Evolutionary conservation across 2,113 vertebrate genomes (phyloP).

Genomic region (Oncorhynchus kisutch): DNA sequence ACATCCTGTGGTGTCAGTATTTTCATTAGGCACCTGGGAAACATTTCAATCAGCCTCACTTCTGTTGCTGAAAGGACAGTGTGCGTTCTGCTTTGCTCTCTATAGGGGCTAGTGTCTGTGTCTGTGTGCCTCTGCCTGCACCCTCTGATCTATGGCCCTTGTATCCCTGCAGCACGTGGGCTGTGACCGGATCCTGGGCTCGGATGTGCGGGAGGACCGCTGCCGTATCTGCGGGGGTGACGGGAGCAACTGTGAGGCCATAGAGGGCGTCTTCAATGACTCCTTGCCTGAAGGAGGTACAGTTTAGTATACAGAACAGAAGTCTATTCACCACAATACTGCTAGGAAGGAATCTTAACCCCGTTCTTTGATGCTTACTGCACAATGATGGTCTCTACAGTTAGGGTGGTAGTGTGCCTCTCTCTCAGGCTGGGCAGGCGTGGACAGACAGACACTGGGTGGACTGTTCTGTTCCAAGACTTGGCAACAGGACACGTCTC

Average conservation of each 20-base stretch:
- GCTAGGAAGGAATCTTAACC: too few relatives aligned
- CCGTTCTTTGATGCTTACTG: too few relatives aligned
- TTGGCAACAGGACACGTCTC: too few relatives aligned
- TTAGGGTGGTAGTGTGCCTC: background rate
- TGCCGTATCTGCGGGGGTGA: constrained; percentile 92
- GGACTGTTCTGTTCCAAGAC: too few relatives aligned
- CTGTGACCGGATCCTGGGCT: constrained; percentile 92
- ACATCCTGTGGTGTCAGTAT: background rate
- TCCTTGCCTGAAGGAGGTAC: constrained; percentile 86
- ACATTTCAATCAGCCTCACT: too few relatives aligned
- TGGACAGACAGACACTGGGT: background rate
- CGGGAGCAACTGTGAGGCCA: constrained; percentile 86
- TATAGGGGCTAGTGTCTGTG: background rate
- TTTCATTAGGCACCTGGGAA: constrained; percentile 3
- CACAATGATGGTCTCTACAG: too few relatives aligned
- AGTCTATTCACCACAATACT: too few relatives aligned
- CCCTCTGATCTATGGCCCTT: constrained; percentile 28
- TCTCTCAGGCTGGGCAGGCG: background rate
- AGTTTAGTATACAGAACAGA: background rate
- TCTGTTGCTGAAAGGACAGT: too few relatives aligned
- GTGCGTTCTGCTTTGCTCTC: too few relatives aligned
- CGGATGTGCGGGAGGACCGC: constrained; percentile 90
- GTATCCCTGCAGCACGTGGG: constrained; percentile 84
- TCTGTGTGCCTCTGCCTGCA: constrained; percentile 32
- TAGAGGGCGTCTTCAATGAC: constrained; percentile 90